Conservation (phyloP, 2,888 invertebrate species). For the Amphipyra tragopoginis region DNA sequence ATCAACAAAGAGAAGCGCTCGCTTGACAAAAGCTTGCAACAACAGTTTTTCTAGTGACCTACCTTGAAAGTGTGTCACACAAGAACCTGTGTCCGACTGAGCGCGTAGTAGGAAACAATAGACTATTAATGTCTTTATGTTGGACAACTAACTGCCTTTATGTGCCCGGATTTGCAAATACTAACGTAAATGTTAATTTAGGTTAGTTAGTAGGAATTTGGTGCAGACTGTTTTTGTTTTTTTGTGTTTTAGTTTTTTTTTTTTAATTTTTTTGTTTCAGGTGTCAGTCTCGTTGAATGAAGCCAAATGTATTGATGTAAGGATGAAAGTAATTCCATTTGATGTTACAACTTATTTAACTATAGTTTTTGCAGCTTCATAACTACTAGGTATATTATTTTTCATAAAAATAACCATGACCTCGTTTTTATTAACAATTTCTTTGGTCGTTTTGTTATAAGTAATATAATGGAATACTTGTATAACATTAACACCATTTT, state of each 20-base stretch:
- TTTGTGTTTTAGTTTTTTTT: neutral
- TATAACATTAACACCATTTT: too few species aligned
- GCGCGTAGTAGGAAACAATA: conserved; percentile 36
- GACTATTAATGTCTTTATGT: conserved; percentile 23
- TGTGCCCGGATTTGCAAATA: neutral
- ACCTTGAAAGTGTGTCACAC: conserved; percentile 54
- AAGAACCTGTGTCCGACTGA: conserved; percentile 24
- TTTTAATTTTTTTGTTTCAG: neutral
- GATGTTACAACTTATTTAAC: too few species aligned
- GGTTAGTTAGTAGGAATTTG: neutral
- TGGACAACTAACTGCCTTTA: conserved; percentile 26
- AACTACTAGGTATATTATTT: too few species aligned
- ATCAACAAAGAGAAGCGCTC: conserved; percentile 44
- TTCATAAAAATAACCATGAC: too few species aligned
- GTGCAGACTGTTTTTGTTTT: neutral
- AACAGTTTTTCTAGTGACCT: conserved; percentile 53
- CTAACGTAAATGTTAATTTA: neutral
- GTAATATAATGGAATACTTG: too few species aligned
- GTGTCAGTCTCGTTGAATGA: too few species aligned
- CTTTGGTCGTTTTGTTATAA: too few species aligned
- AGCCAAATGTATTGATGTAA: too few species aligned
- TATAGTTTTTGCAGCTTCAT: too few species aligned
- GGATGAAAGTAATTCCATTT: too few species aligned
- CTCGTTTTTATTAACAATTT: too few species aligned
- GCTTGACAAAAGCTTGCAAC: conserved; percentile 46